Evolutionary conservation across 2,113 vertebrate species (phyloP).

Genomic region (Petroica traversi): DNA sequence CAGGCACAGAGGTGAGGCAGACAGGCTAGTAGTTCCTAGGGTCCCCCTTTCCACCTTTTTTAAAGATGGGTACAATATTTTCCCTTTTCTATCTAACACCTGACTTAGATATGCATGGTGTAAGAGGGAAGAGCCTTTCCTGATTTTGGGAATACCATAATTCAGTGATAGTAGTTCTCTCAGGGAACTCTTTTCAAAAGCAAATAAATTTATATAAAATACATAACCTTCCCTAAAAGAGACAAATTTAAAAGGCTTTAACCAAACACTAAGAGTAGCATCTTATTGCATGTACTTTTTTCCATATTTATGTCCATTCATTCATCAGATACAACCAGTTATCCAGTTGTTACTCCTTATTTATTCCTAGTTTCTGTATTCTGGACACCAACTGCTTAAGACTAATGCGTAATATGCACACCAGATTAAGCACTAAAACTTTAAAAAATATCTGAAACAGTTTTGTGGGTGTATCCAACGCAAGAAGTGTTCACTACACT

Average conservation of each 20-base stretch:
- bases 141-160: background rate
- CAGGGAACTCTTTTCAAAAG: background rate
- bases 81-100: background rate
- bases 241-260: background rate
- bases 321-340: background rate
- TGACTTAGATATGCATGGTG: background rate
- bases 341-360: background rate
- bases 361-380: background rate
- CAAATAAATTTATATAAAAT: background rate
- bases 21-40: background rate
- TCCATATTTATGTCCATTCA: background rate
- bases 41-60: background rate
- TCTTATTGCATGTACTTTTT: background rate
- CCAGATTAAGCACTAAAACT: background rate
- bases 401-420: background rate
- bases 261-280: background rate
- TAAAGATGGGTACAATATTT: background rate
- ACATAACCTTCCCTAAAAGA: background rate
- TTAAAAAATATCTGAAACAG: background rate
- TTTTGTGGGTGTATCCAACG: background rate
- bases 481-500: background rate
- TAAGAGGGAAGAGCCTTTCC: background rate
- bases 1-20: background rate
- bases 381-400: background rate
- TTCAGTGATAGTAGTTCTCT: background rate